Percentiles rank a stretch among this genome's conserved stretches.
Evolutionary conservation across 92 coral and sea anemone genomes (phyloP).

Genomic region (Actinostola sp.): DNA sequence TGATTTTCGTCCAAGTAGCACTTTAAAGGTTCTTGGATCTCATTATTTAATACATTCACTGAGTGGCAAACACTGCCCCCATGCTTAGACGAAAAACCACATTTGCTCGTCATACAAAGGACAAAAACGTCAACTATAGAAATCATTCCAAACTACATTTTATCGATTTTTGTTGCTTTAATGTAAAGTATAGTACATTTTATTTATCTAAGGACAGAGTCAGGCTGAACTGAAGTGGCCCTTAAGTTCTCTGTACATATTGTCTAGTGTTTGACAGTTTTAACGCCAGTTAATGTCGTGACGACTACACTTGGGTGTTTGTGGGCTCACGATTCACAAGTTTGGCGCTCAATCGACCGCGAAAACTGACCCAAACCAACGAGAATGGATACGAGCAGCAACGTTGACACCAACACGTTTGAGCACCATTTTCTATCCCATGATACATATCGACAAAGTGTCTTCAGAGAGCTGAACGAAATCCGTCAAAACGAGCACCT

Average conservation of each 20-base stretch:
- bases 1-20: too few species aligned
- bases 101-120: too few species aligned
- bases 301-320: not conserved
- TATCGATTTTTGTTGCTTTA: too few species aligned
- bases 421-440: slow-evolving; percentile 41
- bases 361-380: not conserved
- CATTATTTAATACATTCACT: too few species aligned
- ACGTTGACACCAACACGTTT: slow-evolving; percentile 19
- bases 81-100: too few species aligned
- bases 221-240: slow-evolving; percentile 3
- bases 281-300: slow-evolving; percentile 4
- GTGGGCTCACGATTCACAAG: slow-evolving; percentile 15
- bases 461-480: slow-evolving; percentile 66
- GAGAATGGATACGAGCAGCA: not conserved
- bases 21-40: too few species aligned
- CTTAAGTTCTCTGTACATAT: not conserved
- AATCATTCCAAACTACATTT: too few species aligned
- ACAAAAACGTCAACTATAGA: too few species aligned
- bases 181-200: too few species aligned
- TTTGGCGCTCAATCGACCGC: slow-evolving; percentile 2
- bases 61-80: too few species aligned
- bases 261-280: slow-evolving; percentile 21
- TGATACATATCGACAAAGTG: slow-evolving; percentile 31
- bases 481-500: slow-evolving; percentile 69
- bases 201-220: not conserved